These are phyloP conservation scores for Aphaenogaster rudis DNA, from an alignment of 1,140 invertebrate species.

Conservation along the genomic window DNA sequence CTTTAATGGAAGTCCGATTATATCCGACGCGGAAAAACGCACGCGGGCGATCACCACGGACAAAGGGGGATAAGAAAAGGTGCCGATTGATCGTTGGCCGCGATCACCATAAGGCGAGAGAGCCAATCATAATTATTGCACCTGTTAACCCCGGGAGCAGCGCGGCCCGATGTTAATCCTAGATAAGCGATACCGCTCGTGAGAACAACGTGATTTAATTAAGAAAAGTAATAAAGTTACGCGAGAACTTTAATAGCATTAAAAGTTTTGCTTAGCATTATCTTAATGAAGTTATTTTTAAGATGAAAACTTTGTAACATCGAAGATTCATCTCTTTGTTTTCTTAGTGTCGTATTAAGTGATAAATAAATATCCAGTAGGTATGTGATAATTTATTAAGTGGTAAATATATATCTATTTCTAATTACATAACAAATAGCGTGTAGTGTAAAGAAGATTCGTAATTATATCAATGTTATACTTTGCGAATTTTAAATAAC, in stretches of 20 bases:
- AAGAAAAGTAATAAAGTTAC: constrained; percentile 33
- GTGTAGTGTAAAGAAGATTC: background rate
- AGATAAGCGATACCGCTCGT: constrained; percentile 39
- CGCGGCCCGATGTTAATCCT: constrained; percentile 64
- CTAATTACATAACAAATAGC: background rate
- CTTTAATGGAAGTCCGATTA: constrained; percentile 74
- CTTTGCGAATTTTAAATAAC: background rate
- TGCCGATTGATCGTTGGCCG: constrained; percentile 67
- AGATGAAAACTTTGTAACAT: background rate
- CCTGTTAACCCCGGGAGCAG: constrained; percentile 67
- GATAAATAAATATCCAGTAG: background rate
- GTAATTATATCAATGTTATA: background rate
- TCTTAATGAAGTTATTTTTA: background rate
- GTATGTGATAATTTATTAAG: background rate
- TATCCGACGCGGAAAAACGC: constrained; percentile 67
- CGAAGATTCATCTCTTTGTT: background rate
- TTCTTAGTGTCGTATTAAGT: background rate
- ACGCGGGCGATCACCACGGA: constrained; percentile 41
- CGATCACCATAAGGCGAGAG: constrained; percentile 72
- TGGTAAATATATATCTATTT: background rate
- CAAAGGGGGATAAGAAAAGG: constrained; percentile 69
- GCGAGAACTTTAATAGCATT: background rate
- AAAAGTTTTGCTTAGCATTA: background rate
- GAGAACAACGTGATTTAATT: constrained; percentile 48
- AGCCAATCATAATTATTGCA: constrained; percentile 73